Evolutionary conservation across 2,888 invertebrate species (phyloP), one percentile per base, ranked within the genome.

Genomic region (Amaurobius ferox): DNA sequence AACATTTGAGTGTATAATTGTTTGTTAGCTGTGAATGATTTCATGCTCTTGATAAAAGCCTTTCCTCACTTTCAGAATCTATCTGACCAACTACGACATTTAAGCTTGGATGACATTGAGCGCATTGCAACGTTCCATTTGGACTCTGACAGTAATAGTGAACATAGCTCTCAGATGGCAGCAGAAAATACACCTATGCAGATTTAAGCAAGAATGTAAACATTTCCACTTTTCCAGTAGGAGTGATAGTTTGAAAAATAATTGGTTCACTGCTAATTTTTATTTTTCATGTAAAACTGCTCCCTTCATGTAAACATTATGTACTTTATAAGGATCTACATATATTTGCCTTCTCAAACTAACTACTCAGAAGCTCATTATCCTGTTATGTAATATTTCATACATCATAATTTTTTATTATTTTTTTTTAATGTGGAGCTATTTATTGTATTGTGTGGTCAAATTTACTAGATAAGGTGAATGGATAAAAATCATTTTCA

Each of bases 61-160:
- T 6, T 44, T 1, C 9, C 9, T 19, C 55, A n/a, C n/a, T n/a
- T 62, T 11, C 68, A 87, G 87, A 81, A 87, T 67, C 74, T 87
- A 9, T 62, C 71, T 23, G 80, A 80, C 44, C 76, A 77, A 28
- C 28, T 87, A 7, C 66, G 80, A 39, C 80, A 77, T 39, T 79
- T 88, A 19, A 89, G 88, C 68, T 66, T 89, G 55, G 89, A 89
- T 72, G 89, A 89, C 62, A 89, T 89, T 67, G 89, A 89, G 70
- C 88, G 89, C 67, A 73, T 89, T 30, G 89, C 89, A 23, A 87
- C 79, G 19, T 39, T 48, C 48, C 85, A 77, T 39, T 79, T 87
- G 48, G 85, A 87, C 70, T 71, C 79, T 66, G 35, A 48, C 40
- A 71, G 35, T 7, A n/a, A n/a, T n/a, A 74, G 39, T 13, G 29